Conservation (phyloP, 2,113 vertebrate species). For the Colaptes auratus region DNA sequence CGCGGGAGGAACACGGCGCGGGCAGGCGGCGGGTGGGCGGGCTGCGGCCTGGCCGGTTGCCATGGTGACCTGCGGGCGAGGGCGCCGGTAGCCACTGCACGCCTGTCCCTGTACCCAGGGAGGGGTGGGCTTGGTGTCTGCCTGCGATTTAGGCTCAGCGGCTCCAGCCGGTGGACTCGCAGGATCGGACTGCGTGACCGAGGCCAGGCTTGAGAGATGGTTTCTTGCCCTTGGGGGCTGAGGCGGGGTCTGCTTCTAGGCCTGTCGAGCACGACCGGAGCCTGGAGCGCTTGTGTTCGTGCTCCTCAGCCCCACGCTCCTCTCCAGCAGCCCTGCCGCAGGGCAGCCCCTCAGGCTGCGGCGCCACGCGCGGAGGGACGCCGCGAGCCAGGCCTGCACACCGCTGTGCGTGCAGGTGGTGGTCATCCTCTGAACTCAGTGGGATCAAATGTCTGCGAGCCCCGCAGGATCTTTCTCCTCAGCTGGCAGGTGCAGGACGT, state of each 20-base stretch:
- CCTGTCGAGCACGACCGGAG: not conserved
- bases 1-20: not conserved
- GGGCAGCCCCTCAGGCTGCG: not conserved
- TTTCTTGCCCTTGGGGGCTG: not conserved
- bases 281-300: fast-evolving
- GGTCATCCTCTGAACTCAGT: fast-evolving
- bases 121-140: not conserved
- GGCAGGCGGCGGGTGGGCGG: not conserved
- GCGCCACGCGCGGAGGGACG: not conserved
- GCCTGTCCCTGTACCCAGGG: not conserved
- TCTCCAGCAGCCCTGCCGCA: not conserved
- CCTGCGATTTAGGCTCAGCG: too few species aligned
- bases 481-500: not conserved
- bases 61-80: not conserved
- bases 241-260: not conserved
- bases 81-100: not conserved
- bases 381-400: fast-evolving
- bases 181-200: too few species aligned
- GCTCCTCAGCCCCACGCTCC: not conserved
- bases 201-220: not conserved
- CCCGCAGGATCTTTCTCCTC: not conserved
- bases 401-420: fast-evolving
- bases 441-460: not conserved
- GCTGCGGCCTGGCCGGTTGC: not conserved
- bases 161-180: not conserved